phyloP scores from a whole-genome alignment of 2,888 invertebrate species.

The Biston stratarius region DNA sequence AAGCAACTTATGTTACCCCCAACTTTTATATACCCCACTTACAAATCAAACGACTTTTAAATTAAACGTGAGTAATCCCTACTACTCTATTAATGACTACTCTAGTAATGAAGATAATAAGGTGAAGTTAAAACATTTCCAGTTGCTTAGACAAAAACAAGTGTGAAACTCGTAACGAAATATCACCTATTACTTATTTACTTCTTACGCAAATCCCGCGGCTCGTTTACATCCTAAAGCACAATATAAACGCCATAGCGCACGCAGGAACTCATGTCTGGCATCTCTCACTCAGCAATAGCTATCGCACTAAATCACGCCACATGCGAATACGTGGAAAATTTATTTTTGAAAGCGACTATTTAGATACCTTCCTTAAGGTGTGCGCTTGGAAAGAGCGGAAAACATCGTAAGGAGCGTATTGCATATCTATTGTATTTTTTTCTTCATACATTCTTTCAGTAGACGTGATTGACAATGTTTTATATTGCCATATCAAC shows the following conservation, averaged over 20 bases:
- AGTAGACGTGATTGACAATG: no score
- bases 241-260: slow-evolving; percentile 49
- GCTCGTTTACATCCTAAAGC: slow-evolving; percentile 35
- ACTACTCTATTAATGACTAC: background rate
- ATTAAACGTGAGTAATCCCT: no score
- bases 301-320: slow-evolving; percentile 76
- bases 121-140: background rate
- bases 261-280: slow-evolving; percentile 56
- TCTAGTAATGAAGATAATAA: background rate
- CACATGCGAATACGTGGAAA: slow-evolving; percentile 55
- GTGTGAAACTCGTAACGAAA: slow-evolving; percentile 19
- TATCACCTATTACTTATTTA: slow-evolving; percentile 14
- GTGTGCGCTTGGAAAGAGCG: slow-evolving; percentile 1
- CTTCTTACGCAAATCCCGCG: slow-evolving; percentile 21
- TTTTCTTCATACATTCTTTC: background rate
- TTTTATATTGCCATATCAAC: no score
- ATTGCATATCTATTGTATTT: background rate
- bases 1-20: no score
- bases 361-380: slow-evolving; percentile 33
- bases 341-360: slow-evolving; percentile 66
- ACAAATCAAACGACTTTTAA: no score
- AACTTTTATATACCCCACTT: no score
- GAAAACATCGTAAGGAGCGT: slow-evolving; percentile 1
- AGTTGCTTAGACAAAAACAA: slow-evolving; percentile 9
- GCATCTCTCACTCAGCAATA: slow-evolving; percentile 73